Conservation (phyloP, 1,140 invertebrate genomes). For the Pachypsylla venusta region DNA sequence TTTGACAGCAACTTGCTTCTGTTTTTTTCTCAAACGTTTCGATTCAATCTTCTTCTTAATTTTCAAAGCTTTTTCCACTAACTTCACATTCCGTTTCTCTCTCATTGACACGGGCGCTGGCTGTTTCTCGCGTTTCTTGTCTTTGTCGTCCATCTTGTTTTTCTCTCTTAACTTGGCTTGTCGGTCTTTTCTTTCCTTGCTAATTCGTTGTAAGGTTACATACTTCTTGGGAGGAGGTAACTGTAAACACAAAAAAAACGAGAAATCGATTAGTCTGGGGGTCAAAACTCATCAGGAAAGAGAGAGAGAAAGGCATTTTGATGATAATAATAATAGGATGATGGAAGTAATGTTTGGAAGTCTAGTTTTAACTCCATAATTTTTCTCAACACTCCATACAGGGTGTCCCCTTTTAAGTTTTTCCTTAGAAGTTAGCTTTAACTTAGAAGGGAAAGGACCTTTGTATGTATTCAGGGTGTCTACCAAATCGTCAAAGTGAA, state of each 20-base stretch:
- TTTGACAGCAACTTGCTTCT: constrained; percentile 4
- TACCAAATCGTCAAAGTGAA: too few species aligned
- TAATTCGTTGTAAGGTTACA: not conserved
- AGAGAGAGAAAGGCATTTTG: too few species aligned
- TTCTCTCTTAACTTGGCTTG: not conserved
- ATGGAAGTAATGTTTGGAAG: too few species aligned
- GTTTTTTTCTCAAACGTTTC: not conserved
- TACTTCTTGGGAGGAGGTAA: not conserved
- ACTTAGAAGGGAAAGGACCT: too few species aligned
- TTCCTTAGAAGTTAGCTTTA: not conserved
- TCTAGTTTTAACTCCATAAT: not conserved
- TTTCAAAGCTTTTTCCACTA: not conserved
- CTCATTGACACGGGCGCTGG: not conserved
- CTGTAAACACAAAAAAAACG: not conserved
- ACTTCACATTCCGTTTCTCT: not conserved
- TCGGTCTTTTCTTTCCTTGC: not conserved
- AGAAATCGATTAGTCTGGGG: not conserved
- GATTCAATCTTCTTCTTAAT: not conserved
- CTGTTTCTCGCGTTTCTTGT: not conserved
- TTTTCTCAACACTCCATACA: not conserved
- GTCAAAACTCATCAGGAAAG: not conserved
- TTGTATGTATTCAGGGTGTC: too few species aligned
- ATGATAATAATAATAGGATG: too few species aligned
- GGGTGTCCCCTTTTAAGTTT: not conserved
- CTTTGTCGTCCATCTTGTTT: not conserved